Conservation (phyloP, 2,113 vertebrate genomes). For the Saccopteryx bilineata region DNA sequence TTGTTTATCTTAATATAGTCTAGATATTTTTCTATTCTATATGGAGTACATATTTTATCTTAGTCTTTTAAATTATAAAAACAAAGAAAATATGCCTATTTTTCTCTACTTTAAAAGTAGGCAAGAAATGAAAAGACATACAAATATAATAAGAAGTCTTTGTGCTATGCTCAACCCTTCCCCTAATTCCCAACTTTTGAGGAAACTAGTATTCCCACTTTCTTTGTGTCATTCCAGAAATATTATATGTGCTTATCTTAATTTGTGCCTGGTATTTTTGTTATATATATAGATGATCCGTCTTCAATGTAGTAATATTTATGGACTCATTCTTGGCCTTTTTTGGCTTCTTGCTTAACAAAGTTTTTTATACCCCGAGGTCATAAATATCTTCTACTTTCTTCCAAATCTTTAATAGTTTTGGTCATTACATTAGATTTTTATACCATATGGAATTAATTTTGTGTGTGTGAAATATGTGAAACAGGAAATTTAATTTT, state of each 20-base stretch:
- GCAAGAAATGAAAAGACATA: not conserved
- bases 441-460: not conserved
- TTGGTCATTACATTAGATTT: not conserved
- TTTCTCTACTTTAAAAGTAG: slow-evolving; percentile 40
- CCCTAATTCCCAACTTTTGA: not conserved
- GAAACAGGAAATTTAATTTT: not conserved
- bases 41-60: slow-evolving; percentile 31
- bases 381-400: slow-evolving; percentile 33
- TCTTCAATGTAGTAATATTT: not conserved
- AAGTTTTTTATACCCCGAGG: not conserved
- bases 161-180: not conserved
- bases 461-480: not conserved
- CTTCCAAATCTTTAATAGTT: slow-evolving; percentile 1
- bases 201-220: not conserved
- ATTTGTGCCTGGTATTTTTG: not conserved
- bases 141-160: not conserved
- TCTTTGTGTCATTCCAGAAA: not conserved
- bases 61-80: not conserved
- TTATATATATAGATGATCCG: not conserved
- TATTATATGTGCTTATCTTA: not conserved
- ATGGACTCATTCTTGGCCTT: not conserved
- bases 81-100: not conserved
- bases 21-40: not conserved
- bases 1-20: not conserved
- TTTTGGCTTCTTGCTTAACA: not conserved